Evolutionary conservation across 2,888 invertebrate genomes (phyloP).

Genomic region (Allacma fusca): DNA sequence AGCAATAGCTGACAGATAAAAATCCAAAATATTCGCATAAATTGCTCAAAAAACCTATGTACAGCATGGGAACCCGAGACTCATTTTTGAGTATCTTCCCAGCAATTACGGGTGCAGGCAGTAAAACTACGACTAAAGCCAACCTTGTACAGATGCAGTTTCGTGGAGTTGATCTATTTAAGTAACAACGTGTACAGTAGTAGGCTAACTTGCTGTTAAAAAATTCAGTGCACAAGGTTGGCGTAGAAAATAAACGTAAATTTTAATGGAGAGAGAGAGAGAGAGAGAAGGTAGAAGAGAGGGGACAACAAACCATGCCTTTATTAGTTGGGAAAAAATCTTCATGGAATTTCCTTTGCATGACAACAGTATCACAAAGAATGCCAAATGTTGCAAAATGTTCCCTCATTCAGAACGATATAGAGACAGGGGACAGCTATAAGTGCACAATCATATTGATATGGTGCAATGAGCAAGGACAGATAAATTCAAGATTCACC

Average conservation of each 20-base stretch:
- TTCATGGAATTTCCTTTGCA: slow-evolving; percentile 3
- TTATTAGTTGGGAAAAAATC: background rate
- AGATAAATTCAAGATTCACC: background rate
- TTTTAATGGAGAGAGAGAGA: slow-evolving; percentile 21
- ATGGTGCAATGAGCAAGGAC: background rate
- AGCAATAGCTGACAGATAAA: background rate
- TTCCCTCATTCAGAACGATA: background rate
- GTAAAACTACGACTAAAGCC: no score
- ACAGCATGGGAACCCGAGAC: no score
- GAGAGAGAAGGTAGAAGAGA: background rate
- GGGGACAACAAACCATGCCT: background rate
- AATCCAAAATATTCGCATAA: slow-evolving; percentile 6
- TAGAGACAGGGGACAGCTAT: background rate
- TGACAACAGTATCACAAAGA: background rate
- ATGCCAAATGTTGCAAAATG: background rate
- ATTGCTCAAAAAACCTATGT: background rate
- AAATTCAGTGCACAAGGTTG: background rate
- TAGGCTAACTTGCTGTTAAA: background rate
- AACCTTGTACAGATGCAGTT: no score
- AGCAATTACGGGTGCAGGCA: no score
- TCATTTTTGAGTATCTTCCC: no score
- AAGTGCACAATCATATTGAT: background rate
- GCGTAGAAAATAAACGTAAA: background rate
- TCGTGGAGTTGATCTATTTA: no score
- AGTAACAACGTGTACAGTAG: no score